A percentile compares a stretch with the other conserved stretches of the same genome.
Conservation (phyloP, 2,113 vertebrate species). For the Ranitomeya variabilis region DNA sequence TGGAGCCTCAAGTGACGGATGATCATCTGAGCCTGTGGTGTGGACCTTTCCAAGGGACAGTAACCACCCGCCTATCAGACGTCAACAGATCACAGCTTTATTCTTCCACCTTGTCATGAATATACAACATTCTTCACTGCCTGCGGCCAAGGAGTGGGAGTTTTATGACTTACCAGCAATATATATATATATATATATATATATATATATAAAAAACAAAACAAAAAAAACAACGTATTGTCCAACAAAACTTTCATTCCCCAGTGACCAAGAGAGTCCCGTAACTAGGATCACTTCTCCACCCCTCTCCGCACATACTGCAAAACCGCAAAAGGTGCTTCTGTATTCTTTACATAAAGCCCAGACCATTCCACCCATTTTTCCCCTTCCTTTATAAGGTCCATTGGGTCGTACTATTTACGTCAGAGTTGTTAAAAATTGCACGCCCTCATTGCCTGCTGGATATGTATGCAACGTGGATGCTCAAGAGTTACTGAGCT, state of each 20-base stretch:
- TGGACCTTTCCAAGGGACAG: neutral
- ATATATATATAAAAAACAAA: neutral
- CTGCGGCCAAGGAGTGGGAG: neutral
- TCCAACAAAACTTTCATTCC: neutral
- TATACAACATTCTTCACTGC: neutral
- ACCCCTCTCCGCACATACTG: neutral
- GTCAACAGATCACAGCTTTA: constrained; percentile 27
- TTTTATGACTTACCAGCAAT: neutral
- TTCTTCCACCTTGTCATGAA: neutral
- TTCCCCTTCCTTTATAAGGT: neutral
- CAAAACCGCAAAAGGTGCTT: neutral
- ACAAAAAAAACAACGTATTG: too few species aligned
- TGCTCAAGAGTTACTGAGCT: constrained; percentile 10
- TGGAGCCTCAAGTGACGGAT: neutral
- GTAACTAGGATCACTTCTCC: neutral
- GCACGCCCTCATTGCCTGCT: neutral
- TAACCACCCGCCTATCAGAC: neutral
- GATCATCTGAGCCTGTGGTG: neutral
- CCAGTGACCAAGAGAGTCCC: neutral
- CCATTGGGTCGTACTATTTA: neutral
- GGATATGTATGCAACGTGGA: neutral
- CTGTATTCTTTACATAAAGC: neutral
- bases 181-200: neutral
- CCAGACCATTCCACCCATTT: neutral
- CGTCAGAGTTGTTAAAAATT: neutral